Evolutionary conservation across 30 jellyfish, hydroid and myxozoan species (phyloP).

Genomic region (Clytia hemisphaerica): DNA sequence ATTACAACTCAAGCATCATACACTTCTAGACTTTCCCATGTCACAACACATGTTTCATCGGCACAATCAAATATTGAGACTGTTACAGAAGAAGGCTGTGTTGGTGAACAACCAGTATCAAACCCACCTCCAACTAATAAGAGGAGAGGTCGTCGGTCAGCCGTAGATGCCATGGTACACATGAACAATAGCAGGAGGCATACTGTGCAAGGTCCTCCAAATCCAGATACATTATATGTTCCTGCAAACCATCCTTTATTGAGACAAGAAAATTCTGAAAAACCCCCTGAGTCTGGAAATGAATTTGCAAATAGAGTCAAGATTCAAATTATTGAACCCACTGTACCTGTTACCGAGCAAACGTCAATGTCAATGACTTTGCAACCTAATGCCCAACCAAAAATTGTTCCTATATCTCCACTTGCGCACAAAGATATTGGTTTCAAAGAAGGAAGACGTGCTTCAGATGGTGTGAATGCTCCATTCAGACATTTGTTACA

Average conservation of each 20-base stretch:
- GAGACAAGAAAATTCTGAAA: constrained; percentile 33
- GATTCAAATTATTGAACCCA: constrained; percentile 87
- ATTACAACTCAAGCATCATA: constrained; percentile 34
- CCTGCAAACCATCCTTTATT: constrained; percentile 97
- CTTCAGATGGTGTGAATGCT: constrained; percentile 95
- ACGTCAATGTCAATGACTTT: constrained; percentile 63
- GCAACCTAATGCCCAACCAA: constrained; percentile 10
- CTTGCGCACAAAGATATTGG: constrained; percentile 65
- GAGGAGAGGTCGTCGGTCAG: constrained; percentile 85
- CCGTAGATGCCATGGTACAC: constrained; percentile 45
- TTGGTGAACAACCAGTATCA: constrained; percentile 21
- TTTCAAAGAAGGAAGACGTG: constrained; percentile 89
- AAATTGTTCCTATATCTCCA: constrained; percentile 46
- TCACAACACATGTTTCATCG: constrained; percentile 36
- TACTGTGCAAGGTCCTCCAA: constrained; percentile 42
- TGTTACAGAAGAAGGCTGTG: constrained; percentile 63
- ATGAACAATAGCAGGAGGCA: constrained; percentile 34
- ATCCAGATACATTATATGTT: constrained; percentile 74
- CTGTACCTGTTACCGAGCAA: constrained; percentile 54
- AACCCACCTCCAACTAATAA: constrained; percentile 38
- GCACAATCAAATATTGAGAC: constrained; percentile 74
- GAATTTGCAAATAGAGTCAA: constrained; percentile 70
- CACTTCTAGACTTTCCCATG: constrained; percentile 23
- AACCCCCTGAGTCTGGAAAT: constrained; percentile 42
- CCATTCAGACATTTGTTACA: constrained; percentile 82